phyloP scores from a whole-genome alignment of 2,113 vertebrate genomes.

The Burhinus bistriatus region DNA sequence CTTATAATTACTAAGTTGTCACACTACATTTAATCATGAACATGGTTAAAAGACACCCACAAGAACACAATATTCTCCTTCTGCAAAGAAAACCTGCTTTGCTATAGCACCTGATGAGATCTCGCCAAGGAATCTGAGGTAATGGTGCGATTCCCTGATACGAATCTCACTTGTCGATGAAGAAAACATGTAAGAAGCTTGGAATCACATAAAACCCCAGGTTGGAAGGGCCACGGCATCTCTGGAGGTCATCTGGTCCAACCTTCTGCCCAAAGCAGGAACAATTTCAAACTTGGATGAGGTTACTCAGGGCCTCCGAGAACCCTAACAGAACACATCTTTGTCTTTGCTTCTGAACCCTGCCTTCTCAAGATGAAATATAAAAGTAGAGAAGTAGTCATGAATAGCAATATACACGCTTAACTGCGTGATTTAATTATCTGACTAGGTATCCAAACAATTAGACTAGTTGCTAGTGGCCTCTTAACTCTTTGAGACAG shows the following conservation, averaged over 20 bases:
- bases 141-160: neutral
- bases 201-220: neutral
- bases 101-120: neutral
- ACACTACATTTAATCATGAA: neutral
- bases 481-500: neutral
- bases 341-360: neutral
- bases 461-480: neutral
- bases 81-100: neutral
- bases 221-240: neutral
- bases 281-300: neutral
- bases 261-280: neutral
- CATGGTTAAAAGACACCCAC: neutral
- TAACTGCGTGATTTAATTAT: neutral
- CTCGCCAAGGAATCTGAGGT: neutral
- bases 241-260: neutral
- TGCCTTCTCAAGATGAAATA: neutral
- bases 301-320: neutral
- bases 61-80: neutral
- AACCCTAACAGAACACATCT: neutral
- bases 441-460: neutral
- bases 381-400: too few relatives aligned
- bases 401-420: neutral
- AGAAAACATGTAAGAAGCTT: neutral
- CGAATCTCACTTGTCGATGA: neutral
- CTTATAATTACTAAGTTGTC: neutral